Conservation (phyloP, 2,888 invertebrate genomes). For the Smittia sp. region DNA sequence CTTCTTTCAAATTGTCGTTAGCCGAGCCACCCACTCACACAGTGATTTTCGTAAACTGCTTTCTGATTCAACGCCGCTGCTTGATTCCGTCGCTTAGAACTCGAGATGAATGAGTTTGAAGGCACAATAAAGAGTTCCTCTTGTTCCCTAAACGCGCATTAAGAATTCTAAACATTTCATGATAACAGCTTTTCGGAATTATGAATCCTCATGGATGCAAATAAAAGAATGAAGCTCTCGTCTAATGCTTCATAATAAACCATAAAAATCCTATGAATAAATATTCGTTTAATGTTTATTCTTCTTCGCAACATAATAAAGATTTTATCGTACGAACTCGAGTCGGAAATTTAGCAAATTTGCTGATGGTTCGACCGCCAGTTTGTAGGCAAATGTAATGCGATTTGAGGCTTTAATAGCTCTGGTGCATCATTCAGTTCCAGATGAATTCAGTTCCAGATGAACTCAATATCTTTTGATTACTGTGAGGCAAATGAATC, state of each 20-base stretch:
- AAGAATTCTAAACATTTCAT: slow-evolving; percentile 15
- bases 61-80: neutral
- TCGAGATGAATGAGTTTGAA: neutral
- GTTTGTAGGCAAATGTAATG: neutral
- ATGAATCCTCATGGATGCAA: slow-evolving; percentile 25
- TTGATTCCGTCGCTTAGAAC: neutral
- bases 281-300: slow-evolving; percentile 18
- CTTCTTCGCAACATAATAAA: slow-evolving; percentile 16
- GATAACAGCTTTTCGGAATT: slow-evolving; percentile 19
- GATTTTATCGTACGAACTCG: neutral
- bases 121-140: slow-evolving; percentile 14
- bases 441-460: too few species aligned
- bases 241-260: slow-evolving; percentile 25
- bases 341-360: neutral
- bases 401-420: neutral
- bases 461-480: too few species aligned
- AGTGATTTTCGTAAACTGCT: neutral
- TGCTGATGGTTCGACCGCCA: neutral
- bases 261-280: slow-evolving; percentile 21
- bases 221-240: slow-evolving; percentile 10
- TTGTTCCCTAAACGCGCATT: slow-evolving; percentile 10
- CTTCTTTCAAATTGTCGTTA: slow-evolving; percentile 26
- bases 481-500: too few species aligned
- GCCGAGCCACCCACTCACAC: neutral
- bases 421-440: too few species aligned